These are phyloP conservation scores for Pluvialis apricaria DNA, from an alignment of 2,113 vertebrate genomes.

Conservation along the genomic window DNA sequence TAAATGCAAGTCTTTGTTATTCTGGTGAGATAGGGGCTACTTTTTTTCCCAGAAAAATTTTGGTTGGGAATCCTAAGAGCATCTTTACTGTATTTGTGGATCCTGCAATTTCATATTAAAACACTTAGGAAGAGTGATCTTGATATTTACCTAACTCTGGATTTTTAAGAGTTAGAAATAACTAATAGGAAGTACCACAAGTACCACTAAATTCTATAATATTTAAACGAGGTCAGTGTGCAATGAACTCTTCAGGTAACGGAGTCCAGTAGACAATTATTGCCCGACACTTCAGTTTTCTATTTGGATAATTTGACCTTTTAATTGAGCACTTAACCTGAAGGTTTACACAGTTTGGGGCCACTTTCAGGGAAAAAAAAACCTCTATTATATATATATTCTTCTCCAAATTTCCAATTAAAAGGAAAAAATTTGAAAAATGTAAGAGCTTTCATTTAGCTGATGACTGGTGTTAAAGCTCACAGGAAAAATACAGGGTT, in stretches of 20 bases:
- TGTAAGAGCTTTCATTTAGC: rapidly evolving
- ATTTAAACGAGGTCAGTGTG: conserved; percentile 1
- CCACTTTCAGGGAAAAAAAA: not conserved
- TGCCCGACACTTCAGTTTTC: conserved; percentile 41
- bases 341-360: conserved; percentile 7
- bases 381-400: rapidly evolving
- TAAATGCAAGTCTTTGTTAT: not conserved
- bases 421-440: not conserved
- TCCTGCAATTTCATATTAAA: not conserved
- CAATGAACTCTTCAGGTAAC: conserved; percentile 37
- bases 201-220: not conserved
- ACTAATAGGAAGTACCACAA: conserved; percentile 5
- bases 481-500: not conserved
- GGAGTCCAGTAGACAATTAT: conserved; percentile 51
- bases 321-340: conserved; percentile 51
- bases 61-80: not conserved
- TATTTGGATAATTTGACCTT: conserved; percentile 55
- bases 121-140: not conserved
- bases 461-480: not conserved
- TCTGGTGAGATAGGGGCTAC: not conserved
- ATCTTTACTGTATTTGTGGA: not conserved
- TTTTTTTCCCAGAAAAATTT: not conserved
- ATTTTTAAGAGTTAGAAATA: conserved; percentile 1
- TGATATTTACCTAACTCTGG: not conserved
- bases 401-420: not conserved